Evolutionary conservation across 1,140 invertebrate genomes (phyloP), one percentile per base, ranked within the genome.

Genomic region (Carcinoscorpius rotundicauda): DNA sequence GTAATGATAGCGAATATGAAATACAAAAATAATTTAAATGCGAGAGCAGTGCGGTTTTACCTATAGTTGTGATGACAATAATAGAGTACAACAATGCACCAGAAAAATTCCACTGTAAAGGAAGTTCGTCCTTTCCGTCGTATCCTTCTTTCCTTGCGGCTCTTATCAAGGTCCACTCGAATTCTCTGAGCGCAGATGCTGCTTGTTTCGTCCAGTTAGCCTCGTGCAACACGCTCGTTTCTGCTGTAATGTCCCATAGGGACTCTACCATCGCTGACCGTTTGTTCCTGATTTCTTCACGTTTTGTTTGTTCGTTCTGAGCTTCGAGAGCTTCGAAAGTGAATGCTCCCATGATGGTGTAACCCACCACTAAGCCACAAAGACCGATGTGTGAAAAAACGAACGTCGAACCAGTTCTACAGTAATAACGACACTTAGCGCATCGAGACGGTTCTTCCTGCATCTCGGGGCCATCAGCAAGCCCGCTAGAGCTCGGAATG

Each of bases 301-400:
- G 55, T 57, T 71, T 72, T 6, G 58, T 58, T 51, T 62, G 52
- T 53, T 72, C 72, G 58, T 71, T 59, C 51, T 60, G 59, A 48
- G 66, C 68, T 58, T 75, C 73, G 3, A 75, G 86, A 58, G 84
- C 81, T 73, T 86, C 89, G 76, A 98, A 99, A 52, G 91, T 85
- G 55, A 96, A 87, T 1, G 95, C 95, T 0, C 96, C 96, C 10
- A 97, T 82, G 60, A 98, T 87, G 3, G 95, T 91, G 75, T 98
- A 98, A 59, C 90, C 86, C 0, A 98, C 91, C 9, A 98, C 91
- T 3, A 98, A 79, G 2, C 88, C 91, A 58, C 93, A 94, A 4
- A 98, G 88, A 61, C 96, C 96, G 62, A 98, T 91, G 72, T 85
- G 83, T 4, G 83, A 84, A 72, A 86, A 84, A 6, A 85, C 65